These are phyloP conservation scores for Leptinotarsa tumamoca DNA, from an alignment of 2,888 invertebrate genomes.

Conservation along the genomic window DNA sequence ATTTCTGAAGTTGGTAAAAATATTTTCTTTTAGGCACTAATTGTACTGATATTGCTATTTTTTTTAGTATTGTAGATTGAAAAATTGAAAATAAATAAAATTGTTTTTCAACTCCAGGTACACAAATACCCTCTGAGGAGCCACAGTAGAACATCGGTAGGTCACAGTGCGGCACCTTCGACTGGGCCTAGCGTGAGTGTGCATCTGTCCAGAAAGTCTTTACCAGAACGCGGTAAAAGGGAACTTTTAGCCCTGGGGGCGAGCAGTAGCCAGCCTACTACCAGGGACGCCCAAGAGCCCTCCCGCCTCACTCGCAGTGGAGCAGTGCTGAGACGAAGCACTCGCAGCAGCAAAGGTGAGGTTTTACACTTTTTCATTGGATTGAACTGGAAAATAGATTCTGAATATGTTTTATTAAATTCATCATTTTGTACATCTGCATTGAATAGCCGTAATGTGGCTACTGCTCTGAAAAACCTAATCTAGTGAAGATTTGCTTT, in stretches of 20 bases:
- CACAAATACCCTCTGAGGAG: constrained; percentile 66
- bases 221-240: constrained; percentile 50
- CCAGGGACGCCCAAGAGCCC: constrained; percentile 64
- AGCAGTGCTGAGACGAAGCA: constrained; percentile 67
- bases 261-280: constrained; percentile 64
- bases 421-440: no score
- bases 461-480: no score
- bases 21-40: no score
- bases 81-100: neutral
- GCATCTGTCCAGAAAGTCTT: constrained; percentile 36
- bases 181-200: constrained; percentile 29
- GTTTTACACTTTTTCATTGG: neutral
- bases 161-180: constrained; percentile 22
- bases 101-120: constrained; percentile 41
- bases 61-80: no score
- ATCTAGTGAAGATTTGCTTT: no score
- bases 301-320: constrained; percentile 70
- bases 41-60: no score
- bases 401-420: no score
- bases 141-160: constrained; percentile 57
- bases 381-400: no score
- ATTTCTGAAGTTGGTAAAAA: no score
- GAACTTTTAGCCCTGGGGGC: constrained; percentile 71
- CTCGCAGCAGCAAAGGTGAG: constrained; percentile 68
- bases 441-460: no score